Conservation (phyloP, 2,113 vertebrate genomes). For the Tachycineta bicolor region DNA sequence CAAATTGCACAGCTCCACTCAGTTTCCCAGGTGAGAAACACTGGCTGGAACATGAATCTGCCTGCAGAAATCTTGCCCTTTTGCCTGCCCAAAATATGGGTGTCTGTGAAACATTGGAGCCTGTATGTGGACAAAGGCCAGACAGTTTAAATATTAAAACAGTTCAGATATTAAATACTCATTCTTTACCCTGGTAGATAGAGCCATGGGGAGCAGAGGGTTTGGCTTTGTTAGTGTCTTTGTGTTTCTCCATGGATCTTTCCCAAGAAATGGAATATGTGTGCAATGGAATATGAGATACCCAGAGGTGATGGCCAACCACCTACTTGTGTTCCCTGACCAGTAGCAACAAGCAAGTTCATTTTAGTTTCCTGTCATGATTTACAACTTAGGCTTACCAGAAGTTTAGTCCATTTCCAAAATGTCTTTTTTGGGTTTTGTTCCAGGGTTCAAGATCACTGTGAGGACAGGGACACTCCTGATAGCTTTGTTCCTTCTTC, state of each 20-base stretch:
- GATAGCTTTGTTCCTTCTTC: conserved; percentile 93
- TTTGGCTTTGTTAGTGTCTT: not conserved
- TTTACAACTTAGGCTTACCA: not conserved
- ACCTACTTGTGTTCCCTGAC: not conserved
- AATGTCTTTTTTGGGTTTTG: not conserved
- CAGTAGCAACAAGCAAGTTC: not conserved
- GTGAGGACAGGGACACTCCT: conserved; percentile 83
- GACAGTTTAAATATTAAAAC: not conserved
- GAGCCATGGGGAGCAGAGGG: not conserved
- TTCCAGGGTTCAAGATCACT: conserved; percentile 84
- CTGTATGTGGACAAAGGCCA: rapidly evolving
- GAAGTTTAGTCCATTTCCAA: not conserved
- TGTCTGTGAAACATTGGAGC: not conserved
- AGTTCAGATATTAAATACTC: not conserved
- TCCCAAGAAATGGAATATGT: not conserved
- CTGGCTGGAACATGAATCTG: not conserved
- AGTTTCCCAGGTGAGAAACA: not conserved
- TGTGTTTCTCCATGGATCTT: not conserved
- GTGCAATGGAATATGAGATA: not conserved
- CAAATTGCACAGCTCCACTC: not conserved
- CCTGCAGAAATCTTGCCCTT: not conserved
- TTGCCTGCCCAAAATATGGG: not conserved
- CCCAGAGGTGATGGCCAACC: not conserved
- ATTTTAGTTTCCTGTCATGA: not conserved
- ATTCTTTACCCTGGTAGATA: not conserved